phyloP scores from a whole-genome alignment of 2,113 vertebrate species.

The Mormyrus lacerda region DNA sequence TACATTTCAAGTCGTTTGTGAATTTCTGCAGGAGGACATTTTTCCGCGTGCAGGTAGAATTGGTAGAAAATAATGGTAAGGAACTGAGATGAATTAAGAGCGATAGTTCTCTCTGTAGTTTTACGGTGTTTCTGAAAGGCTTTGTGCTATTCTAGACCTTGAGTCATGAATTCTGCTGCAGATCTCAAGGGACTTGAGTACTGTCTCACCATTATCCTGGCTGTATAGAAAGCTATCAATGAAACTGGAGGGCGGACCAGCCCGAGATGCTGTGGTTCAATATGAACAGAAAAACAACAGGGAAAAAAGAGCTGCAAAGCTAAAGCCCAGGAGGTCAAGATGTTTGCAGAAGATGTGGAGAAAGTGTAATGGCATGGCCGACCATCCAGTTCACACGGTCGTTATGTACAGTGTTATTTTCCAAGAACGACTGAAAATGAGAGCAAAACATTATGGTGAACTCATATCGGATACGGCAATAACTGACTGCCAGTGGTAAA shows the following conservation, averaged over 20 bases:
- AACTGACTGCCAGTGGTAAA: background rate
- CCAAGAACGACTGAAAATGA: background rate
- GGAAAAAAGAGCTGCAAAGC: background rate
- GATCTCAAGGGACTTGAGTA: background rate
- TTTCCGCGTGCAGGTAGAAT: background rate
- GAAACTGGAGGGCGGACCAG: background rate
- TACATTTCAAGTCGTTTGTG: background rate
- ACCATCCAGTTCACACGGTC: background rate
- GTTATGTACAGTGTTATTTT: background rate
- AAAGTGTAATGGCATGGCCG: background rate
- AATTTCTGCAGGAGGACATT: background rate
- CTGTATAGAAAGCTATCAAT: background rate
- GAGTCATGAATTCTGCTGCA: background rate
- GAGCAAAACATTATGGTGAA: background rate
- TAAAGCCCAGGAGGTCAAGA: background rate
- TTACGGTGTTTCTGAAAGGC: background rate
- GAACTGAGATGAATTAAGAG: background rate
- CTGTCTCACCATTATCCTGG: background rate
- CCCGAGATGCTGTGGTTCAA: background rate
- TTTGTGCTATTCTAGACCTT: background rate
- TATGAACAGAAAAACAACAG: background rate
- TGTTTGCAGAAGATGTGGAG: background rate
- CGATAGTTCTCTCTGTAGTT: background rate
- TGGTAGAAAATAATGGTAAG: background rate
- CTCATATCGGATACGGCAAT: background rate